Base-by-base conservation (phyloP, 2,888 invertebrate genomes). In the Leucania comma region DNA sequence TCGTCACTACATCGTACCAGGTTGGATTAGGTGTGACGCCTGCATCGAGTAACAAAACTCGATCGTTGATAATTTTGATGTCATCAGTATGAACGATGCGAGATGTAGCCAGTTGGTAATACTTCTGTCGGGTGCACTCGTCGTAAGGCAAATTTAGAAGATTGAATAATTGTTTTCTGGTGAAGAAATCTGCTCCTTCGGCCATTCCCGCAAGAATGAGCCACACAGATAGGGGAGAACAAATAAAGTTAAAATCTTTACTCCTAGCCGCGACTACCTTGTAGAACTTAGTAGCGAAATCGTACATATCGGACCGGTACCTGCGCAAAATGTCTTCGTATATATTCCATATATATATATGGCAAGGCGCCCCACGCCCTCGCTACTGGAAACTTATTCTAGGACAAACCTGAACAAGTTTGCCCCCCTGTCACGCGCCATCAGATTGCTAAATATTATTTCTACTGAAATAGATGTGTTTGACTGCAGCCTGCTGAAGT, bases 141-240 rank as follows among this genome's bases (percentile, higher is more conserved):
- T 85, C 80, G 22, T 80, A 51, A 12, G 87, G 82, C 10, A 87
- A 58, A 14, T 67, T 60, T 3, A 87, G 68, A 20, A 86, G 69
- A 2, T 76, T 59, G 24, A 79, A 80, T 10, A 87, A 58, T 62
- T 85, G 74, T 26, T 65, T 22, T 8, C 73, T 78, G 12, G 82
- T 76, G 29, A 46, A 57, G 1, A 73, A 63, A 8, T 74, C 80
- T 4, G 82, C 62, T 32, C 87, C 87, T 80, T 87, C 87, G 3
- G 83, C 82, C 24, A 87, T 63, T 1, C 81, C 86, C 1, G 82
- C 83, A 0, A 85, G 74, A 1, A 75, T 75, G 22, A 86, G 46
- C 85, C 87, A 87, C 12, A 80, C 50, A 6, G 86, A 82, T 22
- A 65, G 69, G 0, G 86, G 82, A 0, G 87, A 84, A 56, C 65